Evolutionary conservation across 1,140 invertebrate species (phyloP).

Genomic region (Dendrolimus kikuchii): DNA sequence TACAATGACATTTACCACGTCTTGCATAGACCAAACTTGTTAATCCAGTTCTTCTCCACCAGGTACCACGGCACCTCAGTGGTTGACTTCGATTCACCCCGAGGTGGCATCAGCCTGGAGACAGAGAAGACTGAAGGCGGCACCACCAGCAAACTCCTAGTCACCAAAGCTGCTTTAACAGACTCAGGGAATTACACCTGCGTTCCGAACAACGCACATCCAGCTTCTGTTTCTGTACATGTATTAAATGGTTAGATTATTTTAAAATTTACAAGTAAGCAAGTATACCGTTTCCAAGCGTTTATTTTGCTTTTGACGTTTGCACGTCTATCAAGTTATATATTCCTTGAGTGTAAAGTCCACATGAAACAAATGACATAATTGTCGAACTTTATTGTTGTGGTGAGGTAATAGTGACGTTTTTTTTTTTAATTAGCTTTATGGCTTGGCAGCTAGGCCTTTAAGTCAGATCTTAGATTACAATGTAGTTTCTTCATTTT

Average conservation of each 20-base stretch:
- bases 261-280: background rate
- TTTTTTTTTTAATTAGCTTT: no score
- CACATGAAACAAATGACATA: background rate
- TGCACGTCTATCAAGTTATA: no score
- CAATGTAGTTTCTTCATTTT: no score
- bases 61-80: constrained; percentile 85
- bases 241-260: constrained; percentile 82
- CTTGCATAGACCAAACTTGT: no score
- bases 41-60: background rate
- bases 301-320: no score
- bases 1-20: no score
- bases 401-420: no score
- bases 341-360: background rate
- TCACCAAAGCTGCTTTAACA: constrained; percentile 86
- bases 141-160: constrained; percentile 90
- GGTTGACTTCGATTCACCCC: constrained; percentile 89
- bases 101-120: constrained; percentile 90
- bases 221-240: constrained; percentile 89
- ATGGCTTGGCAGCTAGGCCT: no score
- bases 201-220: constrained; percentile 89
- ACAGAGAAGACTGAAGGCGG: constrained; percentile 92
- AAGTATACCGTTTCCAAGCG: no score
- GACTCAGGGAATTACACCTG: constrained; percentile 94
- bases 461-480: no score
- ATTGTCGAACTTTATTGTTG: no score